Conservation (phyloP, 1,140 invertebrate species). For the Pararge aegeria region DNA sequence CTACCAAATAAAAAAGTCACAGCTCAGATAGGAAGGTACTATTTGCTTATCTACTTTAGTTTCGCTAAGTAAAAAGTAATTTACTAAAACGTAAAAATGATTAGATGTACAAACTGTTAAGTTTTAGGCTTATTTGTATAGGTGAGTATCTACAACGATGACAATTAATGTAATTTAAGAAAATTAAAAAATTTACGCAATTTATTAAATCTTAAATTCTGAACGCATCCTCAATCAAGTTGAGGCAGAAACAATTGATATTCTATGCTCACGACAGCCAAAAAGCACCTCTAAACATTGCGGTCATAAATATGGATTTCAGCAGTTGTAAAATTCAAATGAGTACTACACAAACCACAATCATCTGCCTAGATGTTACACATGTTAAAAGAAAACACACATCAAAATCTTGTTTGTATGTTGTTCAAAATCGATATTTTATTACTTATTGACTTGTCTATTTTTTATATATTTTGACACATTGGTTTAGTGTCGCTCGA, state of each 20-base stretch:
- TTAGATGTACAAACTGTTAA: too few species aligned
- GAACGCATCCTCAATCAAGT: slow-evolving; percentile 37
- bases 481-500: neutral
- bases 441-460: neutral
- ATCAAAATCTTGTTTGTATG: neutral
- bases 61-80: too few species aligned
- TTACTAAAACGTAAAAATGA: too few species aligned
- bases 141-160: too few species aligned
- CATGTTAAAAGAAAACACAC: neutral
- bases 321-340: slow-evolving; percentile 66
- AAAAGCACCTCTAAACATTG: slow-evolving; percentile 35
- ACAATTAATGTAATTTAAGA: too few species aligned
- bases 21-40: too few species aligned
- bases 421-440: neutral
- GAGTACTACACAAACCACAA: slow-evolving; percentile 52
- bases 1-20: neutral
- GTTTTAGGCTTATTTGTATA: too few species aligned
- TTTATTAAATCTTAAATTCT: neutral
- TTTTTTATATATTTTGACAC: neutral
- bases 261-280: slow-evolving; percentile 32
- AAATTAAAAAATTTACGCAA: neutral
- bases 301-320: slow-evolving; percentile 60
- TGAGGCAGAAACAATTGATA: slow-evolving; percentile 45
- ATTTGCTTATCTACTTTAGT: too few species aligned
- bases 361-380: slow-evolving; percentile 6